Evolutionary conservation across 1,140 invertebrate species (phyloP).

Genomic region (Coptotermes formosanus): DNA sequence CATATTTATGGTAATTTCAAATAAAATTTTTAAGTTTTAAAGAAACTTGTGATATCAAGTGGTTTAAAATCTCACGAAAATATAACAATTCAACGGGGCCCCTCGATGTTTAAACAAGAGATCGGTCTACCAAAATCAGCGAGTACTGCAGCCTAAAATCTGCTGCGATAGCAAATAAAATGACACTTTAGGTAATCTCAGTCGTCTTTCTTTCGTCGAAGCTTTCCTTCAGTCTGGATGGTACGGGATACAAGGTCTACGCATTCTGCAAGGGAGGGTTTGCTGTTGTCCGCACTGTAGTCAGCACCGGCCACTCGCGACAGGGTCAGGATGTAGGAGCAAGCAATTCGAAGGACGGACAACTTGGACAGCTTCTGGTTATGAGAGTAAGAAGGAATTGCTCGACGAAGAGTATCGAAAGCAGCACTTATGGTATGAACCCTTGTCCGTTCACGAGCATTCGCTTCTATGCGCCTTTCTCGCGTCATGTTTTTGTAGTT

Average conservation of each 20-base stretch:
- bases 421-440: slow-evolving; percentile 95
- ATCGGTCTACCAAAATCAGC: too few relatives aligned
- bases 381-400: slow-evolving; percentile 87
- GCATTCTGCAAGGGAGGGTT: slow-evolving; percentile 65
- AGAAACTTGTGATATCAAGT: too few relatives aligned
- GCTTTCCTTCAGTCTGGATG: slow-evolving; percentile 88
- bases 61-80: too few relatives aligned
- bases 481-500: slow-evolving; percentile 96
- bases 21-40: too few relatives aligned
- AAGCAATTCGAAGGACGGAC: slow-evolving; percentile 87
- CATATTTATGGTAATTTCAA: too few relatives aligned
- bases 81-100: too few relatives aligned
- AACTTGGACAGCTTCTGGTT: slow-evolving; percentile 91
- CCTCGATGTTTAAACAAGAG: too few relatives aligned
- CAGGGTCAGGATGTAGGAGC: slow-evolving; percentile 85
- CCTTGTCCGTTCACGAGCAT: slow-evolving; percentile 85
- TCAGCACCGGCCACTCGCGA: slow-evolving; percentile 65
- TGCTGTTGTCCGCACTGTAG: slow-evolving; percentile 53
- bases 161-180: too few relatives aligned
- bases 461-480: slow-evolving; percentile 88
- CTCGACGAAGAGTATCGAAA: slow-evolving; percentile 80
- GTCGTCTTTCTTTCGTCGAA: slow-evolving; percentile 82
- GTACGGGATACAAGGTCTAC: slow-evolving; percentile 83
- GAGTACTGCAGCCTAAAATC: too few relatives aligned
- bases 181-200: slow-evolving; percentile 36